Conservation (phyloP, 2,113 vertebrate species). For the Brachypodius melanocephalos region DNA sequence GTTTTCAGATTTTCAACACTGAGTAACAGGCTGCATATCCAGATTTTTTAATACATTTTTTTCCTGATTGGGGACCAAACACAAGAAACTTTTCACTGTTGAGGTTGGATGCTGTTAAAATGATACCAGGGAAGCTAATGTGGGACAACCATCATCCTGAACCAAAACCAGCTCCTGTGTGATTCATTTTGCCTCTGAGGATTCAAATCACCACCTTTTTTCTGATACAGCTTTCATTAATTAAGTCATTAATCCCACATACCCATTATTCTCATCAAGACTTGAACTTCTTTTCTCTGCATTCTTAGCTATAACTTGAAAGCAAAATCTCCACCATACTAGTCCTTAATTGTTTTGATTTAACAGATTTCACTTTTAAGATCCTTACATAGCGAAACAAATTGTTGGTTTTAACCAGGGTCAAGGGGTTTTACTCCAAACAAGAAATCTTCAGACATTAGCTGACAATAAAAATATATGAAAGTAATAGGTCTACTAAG, state of each 20-base stretch:
- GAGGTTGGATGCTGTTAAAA: neutral
- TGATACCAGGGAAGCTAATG: neutral
- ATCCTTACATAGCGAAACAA: neutral
- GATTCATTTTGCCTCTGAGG: neutral
- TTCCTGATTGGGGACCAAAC: neutral
- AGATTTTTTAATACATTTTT: neutral
- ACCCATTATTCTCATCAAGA: neutral
- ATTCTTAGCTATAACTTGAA: neutral
- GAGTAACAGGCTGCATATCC: neutral
- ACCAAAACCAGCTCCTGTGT: neutral
- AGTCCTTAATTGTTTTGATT: neutral
- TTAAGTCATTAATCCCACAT: neutral
- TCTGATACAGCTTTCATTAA: neutral
- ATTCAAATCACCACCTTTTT: neutral
- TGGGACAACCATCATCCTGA: neutral
- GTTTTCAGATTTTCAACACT: neutral
- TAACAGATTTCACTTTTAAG: neutral
- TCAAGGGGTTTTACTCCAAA: neutral
- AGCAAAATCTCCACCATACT: neutral
- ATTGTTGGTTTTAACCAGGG: neutral
- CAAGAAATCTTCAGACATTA: neutral
- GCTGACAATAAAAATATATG: neutral
- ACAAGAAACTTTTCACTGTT: neutral
- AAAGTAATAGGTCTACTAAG: neutral
- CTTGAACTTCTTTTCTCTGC: neutral